phyloP scores from a whole-genome alignment of 2,888 invertebrate genomes.

The Phrixothrix hirtus region DNA sequence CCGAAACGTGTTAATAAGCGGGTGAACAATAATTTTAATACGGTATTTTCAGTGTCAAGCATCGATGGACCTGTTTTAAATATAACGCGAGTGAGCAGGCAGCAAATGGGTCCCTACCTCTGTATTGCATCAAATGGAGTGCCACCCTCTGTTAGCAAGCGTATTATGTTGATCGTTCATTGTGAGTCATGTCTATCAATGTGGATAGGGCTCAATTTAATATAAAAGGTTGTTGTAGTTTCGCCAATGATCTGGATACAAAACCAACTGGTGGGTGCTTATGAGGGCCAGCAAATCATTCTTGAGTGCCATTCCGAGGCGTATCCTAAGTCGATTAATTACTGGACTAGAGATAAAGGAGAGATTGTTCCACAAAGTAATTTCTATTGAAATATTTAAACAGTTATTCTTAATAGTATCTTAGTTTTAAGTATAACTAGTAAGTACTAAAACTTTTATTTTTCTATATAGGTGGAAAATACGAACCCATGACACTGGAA shows the following conservation, averaged over 20 bases:
- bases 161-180: slow-evolving; percentile 85
- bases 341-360: slow-evolving; percentile 72
- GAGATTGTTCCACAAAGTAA: slow-evolving; percentile 67
- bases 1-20: slow-evolving; percentile 23
- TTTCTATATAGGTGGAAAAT: slow-evolving; percentile 63
- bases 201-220: slow-evolving; percentile 30
- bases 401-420: not conserved
- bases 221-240: slow-evolving; percentile 57
- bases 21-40: slow-evolving; percentile 25
- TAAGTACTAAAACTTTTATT: slow-evolving; percentile 21
- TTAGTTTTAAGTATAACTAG: not conserved
- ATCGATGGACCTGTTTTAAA: slow-evolving; percentile 70
- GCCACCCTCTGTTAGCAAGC: slow-evolving; percentile 84
- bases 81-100: slow-evolving; percentile 69
- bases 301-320: slow-evolving; percentile 76
- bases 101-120: slow-evolving; percentile 77
- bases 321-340: slow-evolving; percentile 72
- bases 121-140: slow-evolving; percentile 81
- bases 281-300: slow-evolving; percentile 67
- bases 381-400: not conserved
- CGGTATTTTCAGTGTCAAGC: slow-evolving; percentile 59
- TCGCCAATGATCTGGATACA: slow-evolving; percentile 75
- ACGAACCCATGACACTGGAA: slow-evolving; percentile 72
- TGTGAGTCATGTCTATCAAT: slow-evolving; percentile 60
- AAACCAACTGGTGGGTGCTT: slow-evolving; percentile 71